These are phyloP conservation scores for Microcebus tavaratra DNA, from an alignment of 2,113 vertebrate genomes.

Conservation along the genomic window DNA sequence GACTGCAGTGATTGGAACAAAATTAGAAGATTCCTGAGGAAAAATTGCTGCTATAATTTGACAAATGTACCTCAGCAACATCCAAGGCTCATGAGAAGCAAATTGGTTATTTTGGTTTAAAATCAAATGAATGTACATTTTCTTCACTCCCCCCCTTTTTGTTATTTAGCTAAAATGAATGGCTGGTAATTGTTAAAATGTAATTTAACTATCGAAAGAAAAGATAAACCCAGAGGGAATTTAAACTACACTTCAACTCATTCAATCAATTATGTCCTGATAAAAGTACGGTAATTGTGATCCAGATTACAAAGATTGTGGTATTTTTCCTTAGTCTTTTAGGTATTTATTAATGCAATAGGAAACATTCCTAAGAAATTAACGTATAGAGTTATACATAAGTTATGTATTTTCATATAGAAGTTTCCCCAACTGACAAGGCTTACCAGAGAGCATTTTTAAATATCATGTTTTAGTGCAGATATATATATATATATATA, in stretches of 20 bases:
- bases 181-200: background rate
- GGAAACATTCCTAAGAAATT: background rate
- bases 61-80: background rate
- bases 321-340: background rate
- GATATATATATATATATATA: no score
- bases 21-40: conserved; percentile 44
- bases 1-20: conserved; percentile 39
- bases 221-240: background rate
- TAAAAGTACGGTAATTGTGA: background rate
- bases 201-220: background rate
- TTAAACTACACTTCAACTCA: background rate
- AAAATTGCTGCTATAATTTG: background rate
- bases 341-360: background rate
- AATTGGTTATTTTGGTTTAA: conserved; percentile 18
- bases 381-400: background rate
- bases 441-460: background rate
- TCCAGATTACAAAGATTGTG: background rate
- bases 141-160: background rate
- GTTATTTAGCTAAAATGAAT: background rate
- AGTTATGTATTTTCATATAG: background rate
- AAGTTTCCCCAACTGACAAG: background rate
- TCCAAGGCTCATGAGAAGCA: background rate
- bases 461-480: background rate
- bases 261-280: background rate
- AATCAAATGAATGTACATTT: conserved; percentile 27